Percentiles rank a stretch among this genome's conserved stretches.
Evolutionary conservation across 2,113 vertebrate species (phyloP).

Genomic region (Microtus ochrogaster): DNA sequence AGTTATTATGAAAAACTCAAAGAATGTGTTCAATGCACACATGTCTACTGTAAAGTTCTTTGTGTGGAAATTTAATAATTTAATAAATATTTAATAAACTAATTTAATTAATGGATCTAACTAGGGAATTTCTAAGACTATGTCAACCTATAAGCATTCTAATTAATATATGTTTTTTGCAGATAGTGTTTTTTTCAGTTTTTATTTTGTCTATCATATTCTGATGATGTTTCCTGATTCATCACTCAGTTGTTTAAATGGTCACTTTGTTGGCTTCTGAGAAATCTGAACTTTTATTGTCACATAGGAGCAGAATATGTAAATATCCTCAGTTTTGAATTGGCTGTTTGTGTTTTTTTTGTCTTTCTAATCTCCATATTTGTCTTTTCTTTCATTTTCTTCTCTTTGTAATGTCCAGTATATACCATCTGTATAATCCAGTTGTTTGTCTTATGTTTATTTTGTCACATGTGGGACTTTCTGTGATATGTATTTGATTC

Average conservation of each 20-base stretch:
- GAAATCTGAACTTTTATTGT: neutral
- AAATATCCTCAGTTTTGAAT: neutral
- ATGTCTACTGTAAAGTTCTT: neutral
- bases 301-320: neutral
- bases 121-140: neutral
- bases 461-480: neutral
- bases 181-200: neutral
- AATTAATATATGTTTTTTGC: neutral
- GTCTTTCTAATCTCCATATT: neutral
- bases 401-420: neutral
- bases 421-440: neutral
- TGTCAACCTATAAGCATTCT: neutral
- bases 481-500: neutral
- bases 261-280: neutral
- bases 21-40: neutral
- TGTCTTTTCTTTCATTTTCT: neutral
- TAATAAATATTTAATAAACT: neutral
- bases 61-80: neutral
- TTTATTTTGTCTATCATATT: neutral
- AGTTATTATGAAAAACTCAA: neutral
- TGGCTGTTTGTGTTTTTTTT: neutral
- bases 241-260: neutral
- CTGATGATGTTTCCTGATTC: neutral
- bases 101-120: neutral
- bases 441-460: neutral